phyloP scores from a whole-genome alignment of 2,113 vertebrate species.

The Alectura lathami region DNA sequence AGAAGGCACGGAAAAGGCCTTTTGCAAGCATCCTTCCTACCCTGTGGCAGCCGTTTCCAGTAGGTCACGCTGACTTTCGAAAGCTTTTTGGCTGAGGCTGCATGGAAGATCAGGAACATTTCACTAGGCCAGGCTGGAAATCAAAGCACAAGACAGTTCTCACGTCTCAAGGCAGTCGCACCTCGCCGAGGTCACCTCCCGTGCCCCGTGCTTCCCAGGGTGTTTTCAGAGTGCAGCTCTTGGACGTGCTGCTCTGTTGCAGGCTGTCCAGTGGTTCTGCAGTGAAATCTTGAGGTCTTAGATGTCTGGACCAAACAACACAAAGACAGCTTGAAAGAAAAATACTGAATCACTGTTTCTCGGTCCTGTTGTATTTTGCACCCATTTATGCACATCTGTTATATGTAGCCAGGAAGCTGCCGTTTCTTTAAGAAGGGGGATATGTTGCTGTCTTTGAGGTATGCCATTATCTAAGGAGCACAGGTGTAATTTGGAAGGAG shows the following conservation, averaged over 20 bases:
- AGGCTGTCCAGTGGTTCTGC: background rate
- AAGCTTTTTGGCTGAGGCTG: background rate
- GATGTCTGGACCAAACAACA: background rate
- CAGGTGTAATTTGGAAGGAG: background rate
- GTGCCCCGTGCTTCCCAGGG: background rate
- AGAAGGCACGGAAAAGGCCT: background rate
- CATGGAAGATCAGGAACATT: background rate
- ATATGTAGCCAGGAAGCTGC: background rate
- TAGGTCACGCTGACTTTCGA: background rate
- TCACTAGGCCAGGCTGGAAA: background rate
- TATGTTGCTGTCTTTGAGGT: background rate
- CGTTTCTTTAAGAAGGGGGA: background rate
- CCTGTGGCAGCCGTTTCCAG: background rate
- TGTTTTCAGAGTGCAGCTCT: background rate
- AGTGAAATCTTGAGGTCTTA: background rate
- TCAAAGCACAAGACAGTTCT: background rate
- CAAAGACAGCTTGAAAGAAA: background rate
- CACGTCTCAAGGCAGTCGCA: fast-evolving
- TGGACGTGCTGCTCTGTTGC: background rate
- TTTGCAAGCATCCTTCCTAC: background rate
- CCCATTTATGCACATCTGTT: background rate
- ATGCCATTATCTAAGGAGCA: background rate
- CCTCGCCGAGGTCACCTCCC: fast-evolving
- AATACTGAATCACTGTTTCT: background rate
- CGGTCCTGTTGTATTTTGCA: fast-evolving